These are phyloP conservation scores for Xiphydria camelus DNA, from an alignment of 2,888 invertebrate genomes.

Conservation along the genomic window DNA sequence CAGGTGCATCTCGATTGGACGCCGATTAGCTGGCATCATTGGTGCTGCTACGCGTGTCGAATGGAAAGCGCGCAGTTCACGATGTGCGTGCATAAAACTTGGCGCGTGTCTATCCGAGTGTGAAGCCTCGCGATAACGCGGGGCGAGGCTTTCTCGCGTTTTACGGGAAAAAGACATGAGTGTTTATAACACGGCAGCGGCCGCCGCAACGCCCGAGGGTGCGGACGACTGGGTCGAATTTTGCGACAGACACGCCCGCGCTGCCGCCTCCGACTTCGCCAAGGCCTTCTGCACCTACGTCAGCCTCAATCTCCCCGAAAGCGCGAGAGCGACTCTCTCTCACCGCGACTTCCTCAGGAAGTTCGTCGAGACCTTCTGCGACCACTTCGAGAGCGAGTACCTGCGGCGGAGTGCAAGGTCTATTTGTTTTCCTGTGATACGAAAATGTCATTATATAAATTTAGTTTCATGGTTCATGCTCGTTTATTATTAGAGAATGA, in stretches of 20 bases:
- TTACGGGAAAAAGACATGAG: conserved; percentile 30
- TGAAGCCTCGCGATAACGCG: conserved; percentile 18
- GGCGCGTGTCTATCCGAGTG: conserved; percentile 7
- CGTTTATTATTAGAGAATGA: too few species aligned
- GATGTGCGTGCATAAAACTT: conserved; percentile 4
- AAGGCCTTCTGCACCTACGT: conserved; percentile 82
- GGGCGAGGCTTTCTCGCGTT: conserved; percentile 9
- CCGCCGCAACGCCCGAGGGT: conserved; percentile 66
- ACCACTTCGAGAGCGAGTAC: conserved; percentile 83
- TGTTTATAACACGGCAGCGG: conserved; percentile 45
- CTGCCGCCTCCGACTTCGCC: conserved; percentile 86
- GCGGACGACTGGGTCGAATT: conserved; percentile 79
- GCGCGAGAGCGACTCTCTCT: conserved; percentile 67
- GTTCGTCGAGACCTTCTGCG: conserved; percentile 82
- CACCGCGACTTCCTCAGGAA: conserved; percentile 80
- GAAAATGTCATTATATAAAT: too few species aligned
- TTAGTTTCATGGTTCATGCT: too few species aligned
- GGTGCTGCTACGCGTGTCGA: conserved; percentile 10
- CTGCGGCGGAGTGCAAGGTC: conserved; percentile 59
- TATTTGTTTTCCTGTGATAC: conserved; percentile 9
- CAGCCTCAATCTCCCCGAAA: conserved; percentile 70
- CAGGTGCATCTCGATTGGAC: conserved; percentile 36
- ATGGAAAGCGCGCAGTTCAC: background rate
- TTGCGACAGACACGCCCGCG: conserved; percentile 84
- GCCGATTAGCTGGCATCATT: conserved; percentile 30